Evolutionary conservation across 1,140 invertebrate species (phyloP).

Genomic region (Drosophila subobscura): DNA sequence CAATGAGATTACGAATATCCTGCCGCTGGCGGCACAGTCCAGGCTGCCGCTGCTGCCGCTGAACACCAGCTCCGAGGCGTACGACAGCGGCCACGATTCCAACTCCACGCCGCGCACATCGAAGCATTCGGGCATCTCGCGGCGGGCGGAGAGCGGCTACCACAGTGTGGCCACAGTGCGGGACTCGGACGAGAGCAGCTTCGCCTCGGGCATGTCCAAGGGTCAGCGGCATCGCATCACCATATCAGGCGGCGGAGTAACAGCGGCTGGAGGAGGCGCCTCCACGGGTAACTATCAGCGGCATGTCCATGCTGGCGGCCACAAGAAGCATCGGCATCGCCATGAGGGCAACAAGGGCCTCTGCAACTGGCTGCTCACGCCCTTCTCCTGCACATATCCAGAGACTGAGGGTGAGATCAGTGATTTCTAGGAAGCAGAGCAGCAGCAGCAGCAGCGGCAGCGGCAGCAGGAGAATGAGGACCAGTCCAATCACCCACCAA

Average conservation of each 20-base stretch:
- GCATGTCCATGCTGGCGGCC: slow-evolving; percentile 30
- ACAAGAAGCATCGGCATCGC: slow-evolving; percentile 69
- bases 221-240: slow-evolving; percentile 87
- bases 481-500: slow-evolving; percentile 53
- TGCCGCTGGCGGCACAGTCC: slow-evolving; percentile 84
- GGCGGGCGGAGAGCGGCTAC: slow-evolving; percentile 93
- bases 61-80: slow-evolving; percentile 85
- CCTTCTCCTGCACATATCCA: slow-evolving; percentile 89
- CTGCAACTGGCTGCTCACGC: slow-evolving; percentile 85
- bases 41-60: slow-evolving; percentile 77
- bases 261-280: slow-evolving; percentile 52
- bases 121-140: slow-evolving; percentile 89
- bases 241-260: slow-evolving; percentile 78
- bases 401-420: slow-evolving; percentile 87
- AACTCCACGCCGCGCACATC: slow-evolving; percentile 89
- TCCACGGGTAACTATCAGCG: slow-evolving; percentile 66
- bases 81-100: slow-evolving; percentile 91
- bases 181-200: slow-evolving; percentile 93
- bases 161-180: slow-evolving; percentile 90
- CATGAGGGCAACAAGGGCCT: slow-evolving; percentile 74
- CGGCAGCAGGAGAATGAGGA: slow-evolving; percentile 11
- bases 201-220: slow-evolving; percentile 90
- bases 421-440: slow-evolving; percentile 84
- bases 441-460: background rate
- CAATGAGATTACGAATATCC: slow-evolving; percentile 69